Percentiles rank a stretch among this genome's conserved stretches.
Conservation (phyloP, 2,113 vertebrate genomes). For the Pachypanchax playfairii region DNA sequence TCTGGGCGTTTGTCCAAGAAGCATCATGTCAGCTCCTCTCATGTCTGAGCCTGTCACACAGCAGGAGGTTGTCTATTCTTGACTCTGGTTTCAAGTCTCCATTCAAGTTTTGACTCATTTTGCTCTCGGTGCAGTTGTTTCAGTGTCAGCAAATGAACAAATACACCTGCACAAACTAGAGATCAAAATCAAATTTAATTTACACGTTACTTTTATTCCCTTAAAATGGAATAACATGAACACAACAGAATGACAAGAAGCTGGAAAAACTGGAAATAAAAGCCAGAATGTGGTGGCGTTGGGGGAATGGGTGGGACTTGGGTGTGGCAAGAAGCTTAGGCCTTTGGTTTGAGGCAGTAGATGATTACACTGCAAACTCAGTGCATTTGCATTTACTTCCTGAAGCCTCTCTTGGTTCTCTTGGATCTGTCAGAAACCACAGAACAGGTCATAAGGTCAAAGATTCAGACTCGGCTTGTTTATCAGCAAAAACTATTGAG, state of each 20-base stretch:
- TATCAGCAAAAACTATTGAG: background rate
- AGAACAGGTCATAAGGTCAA: background rate
- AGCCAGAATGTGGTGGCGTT: background rate
- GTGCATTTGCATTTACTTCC: constrained; percentile 59
- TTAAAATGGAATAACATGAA: background rate
- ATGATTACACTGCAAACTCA: background rate
- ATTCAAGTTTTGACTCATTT: background rate
- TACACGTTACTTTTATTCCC: constrained; percentile 5
- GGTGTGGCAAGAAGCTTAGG: constrained; percentile 10
- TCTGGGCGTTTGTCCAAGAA: constrained; percentile 33
- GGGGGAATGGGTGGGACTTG: background rate
- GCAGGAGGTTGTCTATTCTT: constrained; percentile 9
- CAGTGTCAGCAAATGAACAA: background rate
- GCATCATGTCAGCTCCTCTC: constrained; percentile 32
- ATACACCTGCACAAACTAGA: background rate
- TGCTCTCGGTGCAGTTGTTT: background rate
- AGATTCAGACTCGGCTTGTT: background rate
- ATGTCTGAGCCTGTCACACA: constrained; percentile 56
- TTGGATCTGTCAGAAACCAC: constrained; percentile 67
- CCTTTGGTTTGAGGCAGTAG: background rate
- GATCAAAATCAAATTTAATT: constrained; percentile 41
- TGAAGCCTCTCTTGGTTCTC: constrained; percentile 76
- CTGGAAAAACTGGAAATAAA: background rate
- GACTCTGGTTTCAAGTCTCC: constrained; percentile 21
- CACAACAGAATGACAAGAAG: background rate